Evolutionary conservation across 2,888 invertebrate genomes (phyloP), one percentile per base, ranked within the genome.

Genomic region (Onthophagus sagittarius): DNA sequence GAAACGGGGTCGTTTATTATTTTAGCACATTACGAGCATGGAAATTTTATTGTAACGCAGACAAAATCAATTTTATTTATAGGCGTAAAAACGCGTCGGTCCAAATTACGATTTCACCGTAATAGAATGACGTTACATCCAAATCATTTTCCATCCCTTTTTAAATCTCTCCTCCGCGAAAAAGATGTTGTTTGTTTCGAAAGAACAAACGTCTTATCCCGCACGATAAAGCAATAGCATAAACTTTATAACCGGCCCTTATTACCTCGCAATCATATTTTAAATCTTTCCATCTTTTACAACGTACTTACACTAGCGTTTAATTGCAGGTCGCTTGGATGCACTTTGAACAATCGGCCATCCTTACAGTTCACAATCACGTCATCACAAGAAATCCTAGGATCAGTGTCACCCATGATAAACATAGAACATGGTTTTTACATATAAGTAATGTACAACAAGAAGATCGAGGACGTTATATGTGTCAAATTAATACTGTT

Each of bases 401-500:
- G 76, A 96, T 97, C 83, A 94, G 94, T 83, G 95, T 97, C 77
- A 93, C 95, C 74, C 96, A 96, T 86, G 95, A 96, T 87, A 95
- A 95, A 86, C 96, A 96, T 84, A 91, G 94, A 81, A 96, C 96
- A 79, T 96, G 96, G 95, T 95, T 92, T 87, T 89, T 97, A 82
- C 96, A 96, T 88, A 96, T 97, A 86, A 93, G 91, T 80, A 94
- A 96, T 85, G 96, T 96, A 73, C 93, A 96, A 80, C 94, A 96
- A 84, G 95, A 94, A 83, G 97, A 97, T 86, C 92, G 93, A 81
- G 96, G 97, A 73, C 90, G 94, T 76, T 97, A 96, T 88, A 96
- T 96, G 95, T 96, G 95, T 86, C 96, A 95, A 89, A 96, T 95
- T 85, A 96, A 95, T 88, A 96, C 95, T 2, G 95, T 94, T 80